Evolutionary conservation across 2,113 vertebrate species (phyloP).

Genomic region (Mesitornis unicolor): DNA sequence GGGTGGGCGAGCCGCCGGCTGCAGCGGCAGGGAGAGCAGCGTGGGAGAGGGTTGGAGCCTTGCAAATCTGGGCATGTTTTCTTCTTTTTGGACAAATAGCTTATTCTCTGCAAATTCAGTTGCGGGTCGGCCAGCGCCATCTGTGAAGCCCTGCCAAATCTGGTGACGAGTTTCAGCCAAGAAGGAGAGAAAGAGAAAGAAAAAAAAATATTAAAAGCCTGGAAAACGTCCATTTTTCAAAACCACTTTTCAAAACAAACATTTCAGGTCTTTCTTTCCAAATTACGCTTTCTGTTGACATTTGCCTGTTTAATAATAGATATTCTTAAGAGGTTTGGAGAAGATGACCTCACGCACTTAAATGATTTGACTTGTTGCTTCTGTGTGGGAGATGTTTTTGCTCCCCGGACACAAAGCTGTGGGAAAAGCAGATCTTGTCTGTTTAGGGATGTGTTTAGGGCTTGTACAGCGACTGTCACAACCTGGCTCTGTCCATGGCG

Average conservation of each 20-base stretch:
- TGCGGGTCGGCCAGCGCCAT: conserved; percentile 42
- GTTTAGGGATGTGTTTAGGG: not conserved
- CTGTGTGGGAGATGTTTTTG: not conserved
- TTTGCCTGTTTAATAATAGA: not conserved
- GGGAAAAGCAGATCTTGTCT: not conserved
- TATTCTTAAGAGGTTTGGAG: not conserved
- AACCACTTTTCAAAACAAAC: conserved; percentile 54
- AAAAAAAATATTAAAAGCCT: conserved; percentile 39
- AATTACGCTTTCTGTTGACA: not conserved
- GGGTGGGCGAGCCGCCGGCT: not conserved
- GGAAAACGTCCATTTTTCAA: conserved; percentile 2
- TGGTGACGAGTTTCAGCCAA: conserved; percentile 47
- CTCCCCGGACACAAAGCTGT: not conserved
- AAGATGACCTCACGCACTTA: not conserved
- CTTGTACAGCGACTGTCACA: not conserved
- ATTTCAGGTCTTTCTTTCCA: conserved; percentile 27
- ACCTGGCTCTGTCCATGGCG: accelerated
- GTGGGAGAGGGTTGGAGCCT: conserved; percentile 50
- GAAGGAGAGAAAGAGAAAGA: conserved; percentile 17
- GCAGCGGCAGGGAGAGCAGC: not conserved
- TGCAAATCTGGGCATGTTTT: conserved; percentile 56
- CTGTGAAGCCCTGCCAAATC: conserved; percentile 52
- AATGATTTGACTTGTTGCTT: not conserved
- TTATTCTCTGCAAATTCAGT: conserved; percentile 49
- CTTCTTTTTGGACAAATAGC: conserved; percentile 56